These are phyloP conservation scores for Equus przewalskii DNA, from an alignment of 2,113 vertebrate species.

Conservation along the genomic window DNA sequence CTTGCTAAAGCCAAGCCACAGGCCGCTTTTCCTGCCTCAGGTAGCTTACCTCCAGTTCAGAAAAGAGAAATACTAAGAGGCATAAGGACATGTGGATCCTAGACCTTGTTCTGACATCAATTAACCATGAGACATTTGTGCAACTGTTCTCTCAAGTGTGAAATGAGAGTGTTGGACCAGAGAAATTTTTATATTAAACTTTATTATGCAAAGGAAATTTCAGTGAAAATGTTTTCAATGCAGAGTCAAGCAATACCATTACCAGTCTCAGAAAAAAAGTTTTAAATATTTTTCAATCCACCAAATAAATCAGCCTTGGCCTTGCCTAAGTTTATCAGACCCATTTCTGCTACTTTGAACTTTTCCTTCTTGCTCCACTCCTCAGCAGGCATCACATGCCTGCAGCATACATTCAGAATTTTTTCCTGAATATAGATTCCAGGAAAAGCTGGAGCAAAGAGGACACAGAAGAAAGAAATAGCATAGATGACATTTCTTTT, in stretches of 20 bases:
- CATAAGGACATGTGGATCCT: not conserved
- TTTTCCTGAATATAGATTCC: conserved; percentile 6
- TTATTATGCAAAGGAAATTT: not conserved
- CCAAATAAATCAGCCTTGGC: not conserved
- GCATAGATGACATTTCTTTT: conserved; percentile 31
- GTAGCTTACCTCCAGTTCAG: not conserved
- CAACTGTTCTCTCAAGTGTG: not conserved
- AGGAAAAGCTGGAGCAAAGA: not conserved
- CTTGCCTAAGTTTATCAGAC: not conserved
- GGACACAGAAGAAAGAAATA: not conserved
- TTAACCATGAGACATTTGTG: not conserved
- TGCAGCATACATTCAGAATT: not conserved
- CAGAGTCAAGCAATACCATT: not conserved
- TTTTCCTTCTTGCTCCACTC: not conserved
- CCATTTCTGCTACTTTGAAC: not conserved
- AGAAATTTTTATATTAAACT: conserved; percentile 25
- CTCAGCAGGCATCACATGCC: not conserved
- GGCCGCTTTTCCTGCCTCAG: not conserved
- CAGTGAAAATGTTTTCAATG: conserved; percentile 28
- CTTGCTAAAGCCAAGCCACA: not conserved
- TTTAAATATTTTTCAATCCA: not conserved
- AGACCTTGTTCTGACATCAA: not conserved
- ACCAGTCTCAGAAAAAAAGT: not conserved
- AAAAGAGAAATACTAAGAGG: not conserved
- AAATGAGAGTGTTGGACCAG: not conserved